A percentile compares a stretch with the other conserved stretches of the same genome.
These are phyloP conservation scores for Drosophila lacteicornis DNA, from an alignment of 1,140 invertebrate species.

Conservation along the genomic window DNA sequence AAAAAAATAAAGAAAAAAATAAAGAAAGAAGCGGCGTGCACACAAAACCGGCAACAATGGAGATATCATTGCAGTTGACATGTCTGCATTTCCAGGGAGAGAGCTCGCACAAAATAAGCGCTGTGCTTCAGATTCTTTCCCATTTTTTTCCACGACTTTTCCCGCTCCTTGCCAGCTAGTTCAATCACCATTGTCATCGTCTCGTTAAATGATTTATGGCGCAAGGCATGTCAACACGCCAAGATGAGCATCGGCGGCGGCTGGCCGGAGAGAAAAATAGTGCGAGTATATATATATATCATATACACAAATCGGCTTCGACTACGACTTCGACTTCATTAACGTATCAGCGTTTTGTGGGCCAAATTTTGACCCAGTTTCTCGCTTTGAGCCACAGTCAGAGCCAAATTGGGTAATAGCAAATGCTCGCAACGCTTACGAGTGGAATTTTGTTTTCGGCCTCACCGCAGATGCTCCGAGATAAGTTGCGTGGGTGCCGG, in stretches of 20 bases:
- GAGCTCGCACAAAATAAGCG: conserved; percentile 12
- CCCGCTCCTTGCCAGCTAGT: conserved; percentile 12
- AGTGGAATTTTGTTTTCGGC: conserved; percentile 11
- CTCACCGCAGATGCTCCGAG: conserved; percentile 15
- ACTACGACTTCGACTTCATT: conserved; percentile 29
- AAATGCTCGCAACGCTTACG: conserved; percentile 35
- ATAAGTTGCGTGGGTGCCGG: conserved; percentile 27
- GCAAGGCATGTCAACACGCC: conserved; percentile 58
- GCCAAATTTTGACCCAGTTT: conserved; percentile 60
- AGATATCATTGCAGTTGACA: conserved; percentile 56
- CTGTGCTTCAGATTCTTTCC: conserved; percentile 1
- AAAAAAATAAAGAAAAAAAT: neutral
- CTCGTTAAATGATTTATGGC: conserved; percentile 58
- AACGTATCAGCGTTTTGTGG: conserved; percentile 48
- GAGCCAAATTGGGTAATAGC: conserved; percentile 41
- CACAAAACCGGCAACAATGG: conserved; percentile 23
- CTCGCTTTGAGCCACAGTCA: conserved; percentile 5
- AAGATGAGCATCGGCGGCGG: conserved; percentile 43
- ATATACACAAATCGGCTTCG: conserved; percentile 19
- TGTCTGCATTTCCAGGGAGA: conserved; percentile 11
- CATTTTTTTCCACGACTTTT: conserved; percentile 7
- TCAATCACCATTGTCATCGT: conserved; percentile 50
- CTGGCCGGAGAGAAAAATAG: conserved; percentile 12
- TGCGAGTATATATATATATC: conserved; percentile 3
- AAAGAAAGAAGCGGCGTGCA: neutral